Percentiles rank a stretch among this genome's conserved stretches.
These are phyloP conservation scores for Leptatherina wallacei DNA, from an alignment of 2,797 vertebrate species.

Conservation along the genomic window DNA sequence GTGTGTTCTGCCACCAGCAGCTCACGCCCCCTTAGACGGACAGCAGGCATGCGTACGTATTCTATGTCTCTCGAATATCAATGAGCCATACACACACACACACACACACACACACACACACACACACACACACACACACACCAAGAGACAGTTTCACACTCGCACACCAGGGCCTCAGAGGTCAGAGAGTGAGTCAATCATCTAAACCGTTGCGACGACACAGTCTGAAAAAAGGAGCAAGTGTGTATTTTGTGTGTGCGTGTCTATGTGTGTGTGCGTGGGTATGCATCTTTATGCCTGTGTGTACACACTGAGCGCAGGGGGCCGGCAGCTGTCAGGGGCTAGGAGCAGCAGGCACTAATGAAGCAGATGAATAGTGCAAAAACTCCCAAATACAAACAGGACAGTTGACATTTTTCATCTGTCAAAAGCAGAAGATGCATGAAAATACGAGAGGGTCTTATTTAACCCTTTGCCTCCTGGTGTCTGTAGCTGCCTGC, in stretches of 20 bases:
- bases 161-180: constrained; percentile 88
- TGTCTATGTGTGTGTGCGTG: constrained; percentile 28
- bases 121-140: constrained; percentile 46
- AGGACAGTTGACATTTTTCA: constrained; percentile 99
- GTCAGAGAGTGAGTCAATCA: constrained; percentile 99
- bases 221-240: constrained; percentile 89
- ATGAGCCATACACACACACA: constrained; percentile 83
- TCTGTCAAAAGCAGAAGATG: constrained; percentile 99
- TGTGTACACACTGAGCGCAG: constrained; percentile 73
- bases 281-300: constrained; percentile 38
- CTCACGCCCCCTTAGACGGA: constrained; percentile 89
- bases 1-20: constrained; percentile 75
- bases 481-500: constrained; percentile 76
- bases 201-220: constrained; percentile 92
- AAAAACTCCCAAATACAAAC: constrained; percentile 99
- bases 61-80: constrained; percentile 94
- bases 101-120: constrained; percentile 36
- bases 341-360: constrained; percentile 98
- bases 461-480: constrained; percentile 96
- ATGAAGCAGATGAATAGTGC: constrained; percentile 99
- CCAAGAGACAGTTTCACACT: constrained; percentile 39
- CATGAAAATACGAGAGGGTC: constrained; percentile 97
- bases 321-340: constrained; percentile 94
- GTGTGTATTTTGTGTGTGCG: constrained; percentile 26
- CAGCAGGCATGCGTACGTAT: constrained; percentile 92